Conservation (phyloP, 2,888 invertebrate genomes). For the Plagiodera versicolora region DNA sequence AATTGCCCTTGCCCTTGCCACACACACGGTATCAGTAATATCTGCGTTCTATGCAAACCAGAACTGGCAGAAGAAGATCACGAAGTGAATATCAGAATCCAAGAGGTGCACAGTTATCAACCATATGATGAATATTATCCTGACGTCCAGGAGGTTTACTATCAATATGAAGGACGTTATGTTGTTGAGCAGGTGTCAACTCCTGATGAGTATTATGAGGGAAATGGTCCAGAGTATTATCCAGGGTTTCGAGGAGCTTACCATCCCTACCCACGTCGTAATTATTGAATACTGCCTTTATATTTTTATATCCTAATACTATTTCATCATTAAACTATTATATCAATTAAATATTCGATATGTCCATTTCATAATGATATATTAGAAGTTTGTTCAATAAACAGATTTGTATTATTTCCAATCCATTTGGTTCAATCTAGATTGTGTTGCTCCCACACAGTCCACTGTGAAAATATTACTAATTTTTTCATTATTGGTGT, state of each 20-base stretch:
- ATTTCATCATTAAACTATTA: no score
- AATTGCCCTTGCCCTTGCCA: background rate
- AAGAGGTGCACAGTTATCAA: background rate
- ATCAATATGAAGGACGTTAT: background rate
- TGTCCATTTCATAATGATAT: no score
- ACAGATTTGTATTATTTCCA: no score
- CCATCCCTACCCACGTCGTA: background rate
- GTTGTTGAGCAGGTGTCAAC: background rate
- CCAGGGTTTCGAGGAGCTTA: background rate
- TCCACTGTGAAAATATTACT: no score
- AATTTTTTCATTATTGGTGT: no score
- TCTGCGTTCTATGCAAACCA: background rate
- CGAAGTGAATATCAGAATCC: background rate
- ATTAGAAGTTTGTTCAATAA: no score
- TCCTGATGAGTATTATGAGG: background rate
- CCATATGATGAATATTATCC: background rate
- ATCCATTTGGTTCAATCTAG: no score
- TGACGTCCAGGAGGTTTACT: background rate
- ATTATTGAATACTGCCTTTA: no score
- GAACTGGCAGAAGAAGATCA: background rate
- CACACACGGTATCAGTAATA: background rate
- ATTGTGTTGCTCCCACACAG: no score
- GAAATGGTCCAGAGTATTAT: background rate
- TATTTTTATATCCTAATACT: no score
- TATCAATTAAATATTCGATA: no score